A percentile compares a stretch with the other conserved stretches of the same genome.
Evolutionary conservation across 2,888 invertebrate genomes (phyloP).

Genomic region (Drosophila stalkeri): DNA sequence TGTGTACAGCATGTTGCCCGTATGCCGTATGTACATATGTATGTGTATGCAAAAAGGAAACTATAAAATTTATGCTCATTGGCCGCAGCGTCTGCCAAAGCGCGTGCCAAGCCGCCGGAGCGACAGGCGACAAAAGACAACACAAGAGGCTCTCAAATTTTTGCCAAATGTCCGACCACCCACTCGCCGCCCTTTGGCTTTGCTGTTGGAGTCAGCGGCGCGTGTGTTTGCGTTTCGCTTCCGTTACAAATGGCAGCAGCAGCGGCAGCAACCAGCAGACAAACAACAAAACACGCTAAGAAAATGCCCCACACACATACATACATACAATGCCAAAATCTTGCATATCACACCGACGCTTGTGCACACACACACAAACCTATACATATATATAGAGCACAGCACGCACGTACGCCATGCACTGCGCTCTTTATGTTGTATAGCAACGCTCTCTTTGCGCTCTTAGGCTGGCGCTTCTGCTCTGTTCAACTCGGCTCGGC

Average conservation of each 20-base stretch:
- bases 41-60: slow-evolving; percentile 38
- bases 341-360: slow-evolving; percentile 40
- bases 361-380: slow-evolving; percentile 3
- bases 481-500: slow-evolving; percentile 32
- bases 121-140: slow-evolving; percentile 38
- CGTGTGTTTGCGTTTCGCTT: slow-evolving; percentile 74
- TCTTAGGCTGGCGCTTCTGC: slow-evolving; percentile 57
- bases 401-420: slow-evolving; percentile 68
- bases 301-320: slow-evolving; percentile 47
- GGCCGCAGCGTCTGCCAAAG: slow-evolving; percentile 62
- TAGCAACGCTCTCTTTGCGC: slow-evolving; percentile 52
- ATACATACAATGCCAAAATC: slow-evolving; percentile 54
- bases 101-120: slow-evolving; percentile 55
- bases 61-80: slow-evolving; percentile 58
- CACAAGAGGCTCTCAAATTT: slow-evolving; percentile 52
- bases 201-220: slow-evolving; percentile 30
- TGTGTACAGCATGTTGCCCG: background rate
- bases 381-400: slow-evolving; percentile 27
- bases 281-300: slow-evolving; percentile 55
- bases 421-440: slow-evolving; percentile 37
- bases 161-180: slow-evolving; percentile 37
- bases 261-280: slow-evolving; percentile 51
- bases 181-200: slow-evolving; percentile 27
- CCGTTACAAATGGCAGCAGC: slow-evolving; percentile 72
- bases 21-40: slow-evolving; percentile 1